Conservation (phyloP, 1,140 invertebrate species). For the Drosophila lowei region DNA sequence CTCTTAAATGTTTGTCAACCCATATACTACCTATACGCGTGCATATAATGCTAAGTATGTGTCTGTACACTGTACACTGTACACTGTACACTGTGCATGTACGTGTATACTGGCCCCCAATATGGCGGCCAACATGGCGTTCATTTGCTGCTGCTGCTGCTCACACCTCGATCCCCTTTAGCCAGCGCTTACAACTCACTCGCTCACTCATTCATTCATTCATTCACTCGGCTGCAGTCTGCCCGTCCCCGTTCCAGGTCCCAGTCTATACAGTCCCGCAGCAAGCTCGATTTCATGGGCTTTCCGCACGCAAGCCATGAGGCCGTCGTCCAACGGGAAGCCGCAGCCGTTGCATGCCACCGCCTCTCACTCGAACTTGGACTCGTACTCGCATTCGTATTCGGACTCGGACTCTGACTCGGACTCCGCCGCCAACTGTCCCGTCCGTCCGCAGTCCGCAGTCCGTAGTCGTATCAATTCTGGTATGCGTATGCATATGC, state of each 20-base stretch:
- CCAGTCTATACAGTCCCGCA: conserved; percentile 1
- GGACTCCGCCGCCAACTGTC: conserved; percentile 13
- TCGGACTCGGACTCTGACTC: conserved; percentile 22
- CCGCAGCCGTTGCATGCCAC: conserved; percentile 66
- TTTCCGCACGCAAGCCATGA: conserved; percentile 65
- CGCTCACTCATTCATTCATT: conserved; percentile 32
- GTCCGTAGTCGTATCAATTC: conserved; percentile 34
- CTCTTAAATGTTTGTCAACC: conserved; percentile 74
- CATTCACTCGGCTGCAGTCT: conserved; percentile 55
- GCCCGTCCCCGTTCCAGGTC: no score
- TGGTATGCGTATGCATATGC: conserved; percentile 33
- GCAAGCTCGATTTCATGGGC: conserved; percentile 71
- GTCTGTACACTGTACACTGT: neutral
- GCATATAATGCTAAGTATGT: neutral
- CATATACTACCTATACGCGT: conserved; percentile 26
- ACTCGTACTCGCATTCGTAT: neutral
- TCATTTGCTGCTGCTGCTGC: conserved; percentile 57
- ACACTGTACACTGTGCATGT: conserved; percentile 17
- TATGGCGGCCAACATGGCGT: conserved; percentile 81
- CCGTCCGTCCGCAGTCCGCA: conserved; percentile 23
- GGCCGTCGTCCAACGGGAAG: conserved; percentile 59
- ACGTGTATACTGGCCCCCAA: conserved; percentile 53
- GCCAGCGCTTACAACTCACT: conserved; percentile 51
- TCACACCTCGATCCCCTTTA: neutral
- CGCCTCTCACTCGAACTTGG: conserved; percentile 10